These are phyloP conservation scores for Shinisaurus crocodilurus DNA, from an alignment of 2,113 vertebrate genomes.

Conservation along the genomic window DNA sequence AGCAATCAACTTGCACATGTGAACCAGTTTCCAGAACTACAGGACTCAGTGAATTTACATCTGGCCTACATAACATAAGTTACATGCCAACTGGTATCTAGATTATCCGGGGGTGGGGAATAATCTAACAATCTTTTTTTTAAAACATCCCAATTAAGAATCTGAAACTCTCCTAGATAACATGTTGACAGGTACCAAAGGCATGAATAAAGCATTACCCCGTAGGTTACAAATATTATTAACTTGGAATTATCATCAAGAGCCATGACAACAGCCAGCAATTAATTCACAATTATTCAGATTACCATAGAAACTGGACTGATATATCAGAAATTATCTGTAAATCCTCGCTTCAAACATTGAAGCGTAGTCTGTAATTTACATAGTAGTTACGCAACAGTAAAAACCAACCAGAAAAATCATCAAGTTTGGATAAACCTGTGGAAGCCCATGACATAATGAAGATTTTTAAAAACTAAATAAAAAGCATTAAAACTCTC, in stretches of 20 bases:
- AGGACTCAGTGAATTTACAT: neutral
- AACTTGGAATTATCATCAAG: conserved; percentile 51
- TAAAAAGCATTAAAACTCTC: conserved; percentile 8
- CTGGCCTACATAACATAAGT: neutral
- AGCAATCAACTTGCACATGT: neutral
- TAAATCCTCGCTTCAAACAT: conserved; percentile 68
- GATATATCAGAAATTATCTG: conserved; percentile 56
- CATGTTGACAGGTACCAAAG: conserved; percentile 44
- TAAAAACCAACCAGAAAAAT: conserved; percentile 60
- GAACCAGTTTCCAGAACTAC: neutral
- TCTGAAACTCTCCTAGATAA: conserved; percentile 17
- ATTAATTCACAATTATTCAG: conserved; percentile 63
- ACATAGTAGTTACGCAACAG: conserved; percentile 66
- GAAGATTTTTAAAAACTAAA: conserved; percentile 33
- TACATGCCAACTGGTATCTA: neutral
- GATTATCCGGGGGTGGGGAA: too few relatives aligned
- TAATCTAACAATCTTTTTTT: neutral
- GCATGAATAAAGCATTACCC: conserved; percentile 30
- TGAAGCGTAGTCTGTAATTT: conserved; percentile 66
- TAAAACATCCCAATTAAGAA: neutral
- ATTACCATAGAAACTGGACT: conserved; percentile 73
- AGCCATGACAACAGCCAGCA: conserved; percentile 60
- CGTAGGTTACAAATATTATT: conserved; percentile 35
- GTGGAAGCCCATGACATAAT: conserved; percentile 41
- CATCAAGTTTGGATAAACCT: conserved; percentile 45